These are phyloP conservation scores for Leucoraja erinaceus DNA, from an alignment of 2,113 vertebrate species.

Conservation along the genomic window DNA sequence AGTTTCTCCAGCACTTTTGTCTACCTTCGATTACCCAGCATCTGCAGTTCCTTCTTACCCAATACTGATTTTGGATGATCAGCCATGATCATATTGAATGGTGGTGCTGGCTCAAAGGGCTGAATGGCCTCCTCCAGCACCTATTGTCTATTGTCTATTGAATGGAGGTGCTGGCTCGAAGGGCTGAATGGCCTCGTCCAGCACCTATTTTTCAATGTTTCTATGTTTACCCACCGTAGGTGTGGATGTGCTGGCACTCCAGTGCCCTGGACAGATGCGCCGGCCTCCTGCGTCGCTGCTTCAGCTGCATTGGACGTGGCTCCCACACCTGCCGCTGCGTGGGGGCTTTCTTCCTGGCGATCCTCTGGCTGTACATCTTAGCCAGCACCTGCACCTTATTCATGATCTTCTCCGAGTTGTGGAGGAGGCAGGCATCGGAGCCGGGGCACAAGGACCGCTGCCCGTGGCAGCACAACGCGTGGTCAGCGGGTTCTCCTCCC, in stretches of 20 bases:
- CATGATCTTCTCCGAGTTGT: constrained; percentile 67
- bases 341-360: constrained; percentile 62
- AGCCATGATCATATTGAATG: too few relatives aligned
- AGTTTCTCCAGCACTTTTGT: too few relatives aligned
- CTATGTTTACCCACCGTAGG: not conserved
- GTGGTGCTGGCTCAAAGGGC: too few relatives aligned
- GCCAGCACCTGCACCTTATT: constrained; percentile 79
- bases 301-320: constrained; percentile 25
- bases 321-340: constrained; percentile 41
- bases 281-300: not conserved
- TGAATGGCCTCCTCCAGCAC: too few relatives aligned
- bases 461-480: constrained; percentile 46
- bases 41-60: too few relatives aligned
- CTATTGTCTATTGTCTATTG: too few relatives aligned
- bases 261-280: not conserved
- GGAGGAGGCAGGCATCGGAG: constrained; percentile 50
- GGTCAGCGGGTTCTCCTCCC: constrained; percentile 24
- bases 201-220: too few relatives aligned
- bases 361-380: constrained; percentile 71
- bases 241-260: not conserved
- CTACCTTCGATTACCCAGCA: too few relatives aligned
- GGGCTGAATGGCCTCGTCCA: too few relatives aligned
- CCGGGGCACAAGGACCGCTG: constrained; percentile 53
- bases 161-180: too few relatives aligned
- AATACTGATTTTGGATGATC: too few relatives aligned